Percentiles rank a stretch among this genome's conserved stretches.
Conservation (phyloP, 2,888 invertebrate species). For the Drosophila gaucha region DNA sequence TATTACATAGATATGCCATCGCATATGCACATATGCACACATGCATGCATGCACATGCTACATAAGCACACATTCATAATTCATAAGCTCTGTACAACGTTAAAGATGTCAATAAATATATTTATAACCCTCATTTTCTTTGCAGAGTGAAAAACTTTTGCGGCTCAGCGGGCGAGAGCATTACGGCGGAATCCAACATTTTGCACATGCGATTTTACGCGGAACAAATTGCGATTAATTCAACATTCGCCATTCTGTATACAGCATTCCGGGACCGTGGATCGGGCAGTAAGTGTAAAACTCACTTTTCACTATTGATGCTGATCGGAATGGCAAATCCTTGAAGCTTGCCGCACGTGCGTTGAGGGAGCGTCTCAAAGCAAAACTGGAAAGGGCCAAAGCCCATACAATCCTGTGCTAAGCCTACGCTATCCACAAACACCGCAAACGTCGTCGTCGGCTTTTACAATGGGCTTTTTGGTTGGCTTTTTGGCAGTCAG, state of each 20-base stretch:
- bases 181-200: slow-evolving; percentile 88
- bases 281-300: slow-evolving; percentile 80
- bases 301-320: background rate
- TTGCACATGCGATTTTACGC: slow-evolving; percentile 91
- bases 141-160: slow-evolving; percentile 90
- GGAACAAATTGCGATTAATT: slow-evolving; percentile 87
- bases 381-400: slow-evolving; percentile 14
- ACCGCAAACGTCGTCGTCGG: slow-evolving; percentile 18
- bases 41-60: background rate
- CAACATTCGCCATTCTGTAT: slow-evolving; percentile 89
- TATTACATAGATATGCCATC: too few relatives aligned
- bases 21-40: background rate
- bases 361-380: slow-evolving; percentile 31
- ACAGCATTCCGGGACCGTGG: slow-evolving; percentile 90
- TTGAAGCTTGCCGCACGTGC: slow-evolving; percentile 16
- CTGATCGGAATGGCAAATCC: background rate
- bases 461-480: slow-evolving; percentile 19
- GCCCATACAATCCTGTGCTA: slow-evolving; percentile 62
- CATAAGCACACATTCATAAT: slow-evolving; percentile 2
- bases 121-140: slow-evolving; percentile 4
- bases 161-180: slow-evolving; percentile 93
- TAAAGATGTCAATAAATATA: background rate
- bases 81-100: slow-evolving; percentile 5
- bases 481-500: slow-evolving; percentile 8
- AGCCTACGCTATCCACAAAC: slow-evolving; percentile 47